phyloP scores from a whole-genome alignment of 2,113 vertebrate species.

The Rhinoderma darwinii region DNA sequence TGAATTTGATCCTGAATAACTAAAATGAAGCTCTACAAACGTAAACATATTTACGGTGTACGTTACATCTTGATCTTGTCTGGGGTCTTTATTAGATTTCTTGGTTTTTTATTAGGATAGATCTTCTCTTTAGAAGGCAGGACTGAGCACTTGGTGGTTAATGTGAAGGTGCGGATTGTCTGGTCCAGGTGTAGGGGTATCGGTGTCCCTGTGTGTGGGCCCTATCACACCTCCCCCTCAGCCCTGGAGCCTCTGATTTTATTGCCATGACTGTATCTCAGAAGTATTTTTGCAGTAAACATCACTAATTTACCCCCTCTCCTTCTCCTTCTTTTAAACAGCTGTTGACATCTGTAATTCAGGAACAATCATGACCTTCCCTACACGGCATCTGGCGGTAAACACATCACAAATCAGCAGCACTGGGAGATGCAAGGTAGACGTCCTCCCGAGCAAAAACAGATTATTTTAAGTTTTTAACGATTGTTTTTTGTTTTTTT shows the following conservation, averaged over 20 bases:
- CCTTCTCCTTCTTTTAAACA: slow-evolving; percentile 72
- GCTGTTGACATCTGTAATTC: slow-evolving; percentile 81
- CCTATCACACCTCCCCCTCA: slow-evolving; percentile 47
- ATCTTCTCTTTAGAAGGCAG: background rate
- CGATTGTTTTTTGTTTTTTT: no score
- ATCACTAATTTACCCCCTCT: slow-evolving; percentile 77
- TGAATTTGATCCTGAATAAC: no score
- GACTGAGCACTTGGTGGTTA: no score
- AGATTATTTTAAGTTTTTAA: no score
- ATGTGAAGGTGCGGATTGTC: background rate
- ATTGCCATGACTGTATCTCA: slow-evolving; percentile 81
- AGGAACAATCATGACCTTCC: slow-evolving; percentile 70
- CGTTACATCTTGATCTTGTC: no score
- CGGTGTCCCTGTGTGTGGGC: slow-evolving; percentile 26
- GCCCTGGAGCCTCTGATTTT: slow-evolving; percentile 78
- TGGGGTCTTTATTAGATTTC: no score
- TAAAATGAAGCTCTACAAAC: no score
- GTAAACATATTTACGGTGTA: no score
- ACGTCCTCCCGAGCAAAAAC: background rate
- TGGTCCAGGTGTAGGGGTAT: background rate
- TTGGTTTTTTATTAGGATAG: background rate
- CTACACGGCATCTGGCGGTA: background rate
- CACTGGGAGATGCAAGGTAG: background rate
- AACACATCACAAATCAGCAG: slow-evolving; percentile 19
- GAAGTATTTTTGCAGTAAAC: slow-evolving; percentile 83